Evolutionary conservation across 2,113 vertebrate genomes (phyloP).

Genomic region (Promerops cafer): DNA sequence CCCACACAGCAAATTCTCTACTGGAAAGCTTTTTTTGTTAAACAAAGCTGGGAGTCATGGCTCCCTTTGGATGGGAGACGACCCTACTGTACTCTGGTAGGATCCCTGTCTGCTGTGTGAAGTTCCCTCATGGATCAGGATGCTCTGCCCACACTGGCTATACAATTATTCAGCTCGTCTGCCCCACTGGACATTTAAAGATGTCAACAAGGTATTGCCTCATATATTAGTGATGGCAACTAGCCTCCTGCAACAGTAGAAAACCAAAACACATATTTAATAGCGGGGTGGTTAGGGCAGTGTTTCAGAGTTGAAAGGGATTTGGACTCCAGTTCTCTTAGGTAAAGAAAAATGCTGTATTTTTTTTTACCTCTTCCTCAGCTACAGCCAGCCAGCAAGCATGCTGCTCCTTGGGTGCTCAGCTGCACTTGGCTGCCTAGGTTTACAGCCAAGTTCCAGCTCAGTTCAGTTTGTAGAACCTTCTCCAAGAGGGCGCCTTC

Average conservation of each 20-base stretch:
- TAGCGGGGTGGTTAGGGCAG: background rate
- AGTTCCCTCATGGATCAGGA: background rate
- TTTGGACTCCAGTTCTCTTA: background rate
- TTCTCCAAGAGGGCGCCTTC: background rate
- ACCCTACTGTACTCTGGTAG: background rate
- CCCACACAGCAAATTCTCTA: background rate
- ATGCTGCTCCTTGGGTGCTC: background rate
- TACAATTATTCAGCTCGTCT: background rate
- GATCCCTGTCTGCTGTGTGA: background rate
- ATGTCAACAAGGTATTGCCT: background rate
- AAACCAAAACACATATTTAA: background rate
- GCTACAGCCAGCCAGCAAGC: background rate
- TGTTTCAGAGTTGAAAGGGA: background rate
- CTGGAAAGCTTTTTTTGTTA: background rate
- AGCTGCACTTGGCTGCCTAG: background rate
- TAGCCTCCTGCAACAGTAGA: background rate
- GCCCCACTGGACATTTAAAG: background rate
- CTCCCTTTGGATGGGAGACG: background rate
- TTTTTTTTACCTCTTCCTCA: background rate
- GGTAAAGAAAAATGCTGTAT: background rate
- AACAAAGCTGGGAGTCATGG: background rate
- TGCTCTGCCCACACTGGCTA: background rate
- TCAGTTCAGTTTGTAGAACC: background rate
- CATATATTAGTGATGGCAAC: background rate
- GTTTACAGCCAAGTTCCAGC: background rate